phyloP scores from a whole-genome alignment of 1,140 invertebrate species.

The Atopsyche davidsoni region DNA sequence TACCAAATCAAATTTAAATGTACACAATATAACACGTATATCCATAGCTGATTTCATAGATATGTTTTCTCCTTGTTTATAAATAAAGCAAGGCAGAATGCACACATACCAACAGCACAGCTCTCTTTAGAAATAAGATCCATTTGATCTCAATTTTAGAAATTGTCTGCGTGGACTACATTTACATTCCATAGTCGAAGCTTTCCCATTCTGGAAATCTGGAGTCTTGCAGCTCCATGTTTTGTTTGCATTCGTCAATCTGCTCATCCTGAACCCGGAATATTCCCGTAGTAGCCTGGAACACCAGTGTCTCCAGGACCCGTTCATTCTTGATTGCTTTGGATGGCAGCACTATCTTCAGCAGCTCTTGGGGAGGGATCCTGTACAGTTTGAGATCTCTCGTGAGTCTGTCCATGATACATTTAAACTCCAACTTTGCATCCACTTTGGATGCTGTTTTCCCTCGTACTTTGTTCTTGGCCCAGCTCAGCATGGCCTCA shows the following conservation, averaged over 20 bases:
- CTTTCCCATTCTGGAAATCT: constrained; percentile 73
- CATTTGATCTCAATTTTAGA: too few species aligned
- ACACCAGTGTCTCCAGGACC: constrained; percentile 88
- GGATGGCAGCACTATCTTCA: constrained; percentile 86
- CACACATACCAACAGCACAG: constrained; percentile 2
- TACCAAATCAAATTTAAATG: too few species aligned
- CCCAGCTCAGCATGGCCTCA: constrained; percentile 88
- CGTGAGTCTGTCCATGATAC: constrained; percentile 84
- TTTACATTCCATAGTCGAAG: constrained; percentile 65
- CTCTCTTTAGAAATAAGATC: constrained; percentile 12
- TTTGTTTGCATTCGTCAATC: constrained; percentile 79
- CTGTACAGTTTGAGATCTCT: constrained; percentile 84
- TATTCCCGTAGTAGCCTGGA: constrained; percentile 88
- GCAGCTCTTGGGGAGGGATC: constrained; percentile 88
- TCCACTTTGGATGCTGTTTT: constrained; percentile 72
- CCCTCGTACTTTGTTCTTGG: constrained; percentile 72
- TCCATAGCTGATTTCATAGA: too few species aligned
- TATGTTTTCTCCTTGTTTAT: constrained; percentile 4
- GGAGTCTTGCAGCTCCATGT: constrained; percentile 81
- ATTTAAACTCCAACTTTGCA: constrained; percentile 83
- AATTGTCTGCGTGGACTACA: too few species aligned
- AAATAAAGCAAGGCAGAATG: constrained; percentile 11
- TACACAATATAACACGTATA: too few species aligned
- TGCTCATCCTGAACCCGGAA: constrained; percentile 85
- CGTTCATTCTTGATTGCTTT: constrained; percentile 90